phyloP scores from a whole-genome alignment of 2,113 vertebrate species.

The Falco punctatus region DNA sequence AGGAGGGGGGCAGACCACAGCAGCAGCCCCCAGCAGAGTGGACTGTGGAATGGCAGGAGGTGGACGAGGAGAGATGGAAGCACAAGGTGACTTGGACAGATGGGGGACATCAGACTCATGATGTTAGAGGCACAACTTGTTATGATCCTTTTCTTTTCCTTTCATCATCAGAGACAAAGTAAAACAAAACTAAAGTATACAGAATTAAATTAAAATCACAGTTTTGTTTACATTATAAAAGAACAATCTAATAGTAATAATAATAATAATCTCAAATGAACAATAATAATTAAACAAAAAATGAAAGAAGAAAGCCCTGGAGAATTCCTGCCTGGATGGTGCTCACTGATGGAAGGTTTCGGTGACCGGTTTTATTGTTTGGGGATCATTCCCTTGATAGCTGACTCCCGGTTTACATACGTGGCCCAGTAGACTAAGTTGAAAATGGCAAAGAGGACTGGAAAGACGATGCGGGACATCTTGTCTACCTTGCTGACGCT shows the following conservation, averaged over 20 bases:
- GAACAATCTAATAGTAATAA: background rate
- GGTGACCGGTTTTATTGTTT: conserved; percentile 80
- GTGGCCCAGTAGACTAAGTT: conserved; percentile 98
- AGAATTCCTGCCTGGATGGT: conserved; percentile 58
- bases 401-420: conserved; percentile 94
- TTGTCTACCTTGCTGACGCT: conserved; percentile 99
- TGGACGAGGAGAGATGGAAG: conserved; percentile 13
- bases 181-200: background rate
- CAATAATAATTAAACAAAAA: conserved; percentile 24
- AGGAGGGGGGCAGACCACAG: background rate
- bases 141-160: background rate
- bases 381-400: conserved; percentile 91
- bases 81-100: conserved; percentile 5
- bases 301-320: conserved; percentile 40
- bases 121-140: conserved; percentile 61
- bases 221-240: conserved; percentile 58
- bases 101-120: background rate
- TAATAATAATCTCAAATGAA: background rate
- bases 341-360: conserved; percentile 66
- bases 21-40: background rate
- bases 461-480: conserved; percentile 98
- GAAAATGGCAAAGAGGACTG: conserved; percentile 97
- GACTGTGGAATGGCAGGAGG: background rate
- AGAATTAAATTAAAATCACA: conserved; percentile 42
- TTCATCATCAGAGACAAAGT: conserved; percentile 31